Base-by-base conservation (phyloP, 2,113 vertebrate genomes). In the Phainopepla nitens region DNA sequence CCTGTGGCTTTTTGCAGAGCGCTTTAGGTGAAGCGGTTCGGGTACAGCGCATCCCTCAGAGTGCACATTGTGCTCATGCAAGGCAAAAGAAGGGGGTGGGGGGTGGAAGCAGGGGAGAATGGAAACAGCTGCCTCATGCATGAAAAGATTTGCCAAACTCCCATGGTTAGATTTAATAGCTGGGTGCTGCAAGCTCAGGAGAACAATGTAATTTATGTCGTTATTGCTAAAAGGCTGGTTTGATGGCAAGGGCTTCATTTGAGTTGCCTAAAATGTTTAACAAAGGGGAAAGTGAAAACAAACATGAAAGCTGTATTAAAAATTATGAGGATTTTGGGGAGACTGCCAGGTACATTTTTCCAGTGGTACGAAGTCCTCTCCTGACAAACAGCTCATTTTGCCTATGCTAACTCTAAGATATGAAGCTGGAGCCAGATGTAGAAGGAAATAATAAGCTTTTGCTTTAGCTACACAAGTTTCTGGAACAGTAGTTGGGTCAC, bases 121-220 rank as follows among this genome's bases (percentile, higher is more conserved):
- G 92, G 93, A 96, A 97, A 93, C 97, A 98, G 97, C 98, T 98
- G 98, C 82, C 90, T 97, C 27, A 44, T 36, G n/a, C 95, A 88
- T 96, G 93, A 96, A 97, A 97, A 80, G 95, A 94, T 96, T 96
- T 96, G 93, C 97, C 96, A 89, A 89, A 92, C 83, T 97, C 92
- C 96, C 94, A 91, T 90, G 94, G 96, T 97, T 97, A 95, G 95
- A 95, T 92, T 97, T 98, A 98, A 97, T 97, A 97, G 72, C 95
- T 97, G 97, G 98, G 97, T 97, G 96, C 97, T 97, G 92, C 41
- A 65, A 93, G 90, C 96, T 94, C 93, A 65, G 60, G 87, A 96
- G 97, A 98, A 98, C 96, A 98, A 97, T 98, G 93, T 96, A 97
- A 98, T 98, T 98, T 98, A 94, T 98, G 97, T 97, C 97, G 97